Conservation (phyloP, 2,113 vertebrate genomes). For the Apeltes quadracus region DNA sequence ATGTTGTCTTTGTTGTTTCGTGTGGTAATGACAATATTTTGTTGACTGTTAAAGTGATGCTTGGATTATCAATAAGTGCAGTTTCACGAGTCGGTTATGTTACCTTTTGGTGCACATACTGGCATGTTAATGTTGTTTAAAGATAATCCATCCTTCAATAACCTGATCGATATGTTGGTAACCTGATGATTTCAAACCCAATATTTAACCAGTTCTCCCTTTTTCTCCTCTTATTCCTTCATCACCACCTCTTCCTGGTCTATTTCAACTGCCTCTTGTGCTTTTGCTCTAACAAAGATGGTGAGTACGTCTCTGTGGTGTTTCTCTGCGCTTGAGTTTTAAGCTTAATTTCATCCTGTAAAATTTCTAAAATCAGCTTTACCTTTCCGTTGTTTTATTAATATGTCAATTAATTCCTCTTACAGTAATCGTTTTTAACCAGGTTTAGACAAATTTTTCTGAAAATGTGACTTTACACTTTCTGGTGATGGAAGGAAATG, state of each 20-base stretch:
- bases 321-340: constrained; percentile 1
- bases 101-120: too few species aligned
- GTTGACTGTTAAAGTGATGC: not conserved
- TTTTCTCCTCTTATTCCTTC: constrained; percentile 30
- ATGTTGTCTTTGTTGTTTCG: not conserved
- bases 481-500: not conserved
- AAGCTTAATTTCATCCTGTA: not conserved
- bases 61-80: not conserved
- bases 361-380: not conserved
- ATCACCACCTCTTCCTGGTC: constrained; percentile 32
- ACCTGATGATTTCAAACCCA: not conserved
- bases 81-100: too few species aligned
- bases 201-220: constrained; percentile 41
- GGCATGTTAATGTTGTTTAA: not conserved
- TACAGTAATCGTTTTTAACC: not conserved
- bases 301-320: constrained; percentile 49
- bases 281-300: constrained; percentile 59
- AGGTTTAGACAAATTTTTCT: not conserved
- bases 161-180: not conserved
- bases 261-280: constrained; percentile 38
- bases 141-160: not conserved
- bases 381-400: not conserved
- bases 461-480: not conserved
- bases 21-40: not conserved
- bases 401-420: not conserved